These are phyloP conservation scores for Alethe castanea DNA, from an alignment of 2,113 vertebrate species.

Conservation along the genomic window DNA sequence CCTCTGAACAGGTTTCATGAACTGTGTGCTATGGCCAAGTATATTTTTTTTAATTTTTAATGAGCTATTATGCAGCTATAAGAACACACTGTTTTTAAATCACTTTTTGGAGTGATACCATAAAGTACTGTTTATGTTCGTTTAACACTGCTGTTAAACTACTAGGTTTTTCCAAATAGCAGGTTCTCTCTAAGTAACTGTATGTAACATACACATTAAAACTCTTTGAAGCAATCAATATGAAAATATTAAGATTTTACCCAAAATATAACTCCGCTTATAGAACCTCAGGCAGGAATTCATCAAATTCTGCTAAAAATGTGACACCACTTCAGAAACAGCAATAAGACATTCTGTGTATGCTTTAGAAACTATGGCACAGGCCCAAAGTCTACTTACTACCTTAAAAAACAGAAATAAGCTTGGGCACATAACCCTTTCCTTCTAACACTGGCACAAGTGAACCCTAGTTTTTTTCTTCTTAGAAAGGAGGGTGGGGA, in stretches of 20 bases:
- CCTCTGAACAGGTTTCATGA: background rate
- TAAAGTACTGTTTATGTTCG: background rate
- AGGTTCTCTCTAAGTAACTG: background rate
- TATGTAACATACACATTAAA: background rate
- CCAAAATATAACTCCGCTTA: slow-evolving; percentile 64
- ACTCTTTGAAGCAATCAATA: background rate
- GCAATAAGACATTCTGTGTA: background rate
- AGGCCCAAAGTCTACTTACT: background rate
- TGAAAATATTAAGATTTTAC: slow-evolving; percentile 56
- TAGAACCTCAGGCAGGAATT: background rate
- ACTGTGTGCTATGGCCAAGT: background rate
- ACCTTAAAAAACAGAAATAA: background rate
- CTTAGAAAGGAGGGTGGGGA: background rate
- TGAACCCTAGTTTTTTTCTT: background rate
- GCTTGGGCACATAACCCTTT: background rate
- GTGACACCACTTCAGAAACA: background rate
- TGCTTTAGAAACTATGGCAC: background rate
- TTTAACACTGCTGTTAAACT: background rate
- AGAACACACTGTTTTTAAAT: background rate
- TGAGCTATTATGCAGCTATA: background rate
- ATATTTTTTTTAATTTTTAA: background rate
- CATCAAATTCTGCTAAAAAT: background rate
- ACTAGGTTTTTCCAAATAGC: background rate
- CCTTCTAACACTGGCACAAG: background rate
- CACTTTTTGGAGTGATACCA: background rate